These are phyloP conservation scores for Nephotettix cincticeps DNA, from an alignment of 1,140 invertebrate species.

Conservation along the genomic window DNA sequence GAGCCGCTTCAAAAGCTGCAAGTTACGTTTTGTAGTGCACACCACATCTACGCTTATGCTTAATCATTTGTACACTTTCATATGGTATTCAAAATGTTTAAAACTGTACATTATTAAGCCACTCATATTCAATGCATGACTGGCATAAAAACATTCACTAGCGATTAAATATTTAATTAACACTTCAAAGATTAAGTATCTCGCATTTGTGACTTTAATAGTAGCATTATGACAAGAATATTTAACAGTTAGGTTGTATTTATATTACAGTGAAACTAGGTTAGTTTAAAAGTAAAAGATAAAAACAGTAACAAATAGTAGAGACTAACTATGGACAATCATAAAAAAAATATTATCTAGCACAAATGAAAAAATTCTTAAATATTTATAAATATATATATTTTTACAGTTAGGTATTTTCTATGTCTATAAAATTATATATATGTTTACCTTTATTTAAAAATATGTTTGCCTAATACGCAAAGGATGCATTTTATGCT, in stretches of 20 bases:
- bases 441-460: too few relatives aligned
- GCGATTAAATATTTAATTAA: background rate
- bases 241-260: background rate
- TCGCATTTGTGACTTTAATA: conserved; percentile 2
- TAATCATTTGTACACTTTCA: conserved; percentile 8
- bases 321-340: background rate
- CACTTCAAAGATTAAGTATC: background rate
- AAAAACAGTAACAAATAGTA: conserved; percentile 8
- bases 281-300: background rate
- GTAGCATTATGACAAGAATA: background rate
- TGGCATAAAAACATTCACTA: conserved; percentile 8
- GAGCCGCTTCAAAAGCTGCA: background rate
- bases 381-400: conserved; percentile 2
- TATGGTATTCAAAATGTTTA: background rate
- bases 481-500: conserved; percentile 8
- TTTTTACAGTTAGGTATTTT: background rate
- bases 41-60: background rate
- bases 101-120: conserved; percentile 19
- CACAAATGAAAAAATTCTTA: conserved; percentile 1
- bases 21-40: background rate
- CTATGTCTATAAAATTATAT: conserved; percentile 18
- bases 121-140: background rate
- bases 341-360: conserved; percentile 11
- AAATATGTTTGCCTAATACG: background rate
- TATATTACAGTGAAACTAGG: conserved; percentile 1